These are phyloP conservation scores for Graptemys geographica DNA, from an alignment of 2,797 vertebrate species.

Conservation along the genomic window DNA sequence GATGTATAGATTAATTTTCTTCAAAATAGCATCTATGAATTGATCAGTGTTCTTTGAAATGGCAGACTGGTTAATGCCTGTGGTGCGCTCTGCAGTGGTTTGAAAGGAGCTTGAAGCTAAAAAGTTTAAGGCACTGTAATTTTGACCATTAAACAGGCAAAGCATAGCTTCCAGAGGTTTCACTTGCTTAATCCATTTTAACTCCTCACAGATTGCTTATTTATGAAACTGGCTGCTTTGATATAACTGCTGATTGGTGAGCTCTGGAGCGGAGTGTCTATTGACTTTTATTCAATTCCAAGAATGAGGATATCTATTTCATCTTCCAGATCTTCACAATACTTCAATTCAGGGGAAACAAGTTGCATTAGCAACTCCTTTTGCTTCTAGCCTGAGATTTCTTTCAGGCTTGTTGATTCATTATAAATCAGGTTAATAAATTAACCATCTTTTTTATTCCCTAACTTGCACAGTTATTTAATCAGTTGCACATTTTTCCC, in stretches of 20 bases:
- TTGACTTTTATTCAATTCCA: conserved; percentile 7
- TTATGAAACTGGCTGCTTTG: conserved; percentile 51
- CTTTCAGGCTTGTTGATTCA: not conserved
- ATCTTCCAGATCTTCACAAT: not conserved
- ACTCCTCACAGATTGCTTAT: conserved; percentile 18
- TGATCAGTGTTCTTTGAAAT: not conserved
- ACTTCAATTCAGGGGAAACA: not conserved
- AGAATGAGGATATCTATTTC: not conserved
- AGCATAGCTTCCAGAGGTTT: conserved; percentile 19
- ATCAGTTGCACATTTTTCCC: not conserved
- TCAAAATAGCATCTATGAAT: conserved; percentile 35
- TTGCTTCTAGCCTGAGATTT: not conserved
- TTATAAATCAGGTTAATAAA: not conserved
- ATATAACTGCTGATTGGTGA: conserved; percentile 46
- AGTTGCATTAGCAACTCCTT: not conserved
- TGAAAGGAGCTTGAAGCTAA: conserved; percentile 16
- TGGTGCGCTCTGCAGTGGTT: not conserved
- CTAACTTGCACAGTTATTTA: not conserved
- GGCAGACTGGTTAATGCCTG: conserved; percentile 25
- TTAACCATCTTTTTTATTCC: not conserved
- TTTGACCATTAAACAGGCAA: conserved; percentile 11
- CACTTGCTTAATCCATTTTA: conserved; percentile 39
- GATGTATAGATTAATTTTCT: not conserved
- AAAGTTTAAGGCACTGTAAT: conserved; percentile 19
- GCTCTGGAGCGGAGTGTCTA: conserved; percentile 8